phyloP scores from a whole-genome alignment of 2,888 invertebrate species.

The Tiliacea citrago region DNA sequence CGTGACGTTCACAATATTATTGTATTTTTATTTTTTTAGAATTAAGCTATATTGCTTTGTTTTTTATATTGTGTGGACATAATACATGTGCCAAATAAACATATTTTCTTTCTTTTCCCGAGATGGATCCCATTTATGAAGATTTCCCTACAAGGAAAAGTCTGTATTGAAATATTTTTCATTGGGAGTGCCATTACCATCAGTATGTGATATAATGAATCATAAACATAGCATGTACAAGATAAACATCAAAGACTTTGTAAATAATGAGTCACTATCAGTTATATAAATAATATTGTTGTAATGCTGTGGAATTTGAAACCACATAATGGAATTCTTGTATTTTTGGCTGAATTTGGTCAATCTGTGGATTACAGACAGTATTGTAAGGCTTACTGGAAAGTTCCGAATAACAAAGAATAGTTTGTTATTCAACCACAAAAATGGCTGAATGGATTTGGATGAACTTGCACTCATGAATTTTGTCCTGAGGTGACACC shows the following conservation, averaged over 20 bases:
- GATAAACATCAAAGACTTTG: slow-evolving; percentile 22
- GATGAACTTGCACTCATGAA: too few relatives aligned
- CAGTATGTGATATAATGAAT: slow-evolving; percentile 29
- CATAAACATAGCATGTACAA: slow-evolving; percentile 34
- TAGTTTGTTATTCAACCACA: too few relatives aligned
- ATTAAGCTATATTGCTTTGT: too few relatives aligned
- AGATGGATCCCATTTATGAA: background rate
- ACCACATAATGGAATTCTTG: background rate
- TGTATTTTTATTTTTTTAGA: too few relatives aligned
- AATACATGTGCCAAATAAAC: background rate
- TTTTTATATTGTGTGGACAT: background rate
- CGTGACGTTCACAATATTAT: too few relatives aligned
- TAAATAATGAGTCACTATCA: slow-evolving; percentile 49
- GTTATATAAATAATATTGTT: slow-evolving; percentile 6
- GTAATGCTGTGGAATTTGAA: background rate
- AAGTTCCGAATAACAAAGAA: background rate
- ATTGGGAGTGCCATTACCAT: slow-evolving; percentile 27
- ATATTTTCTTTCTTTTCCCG: too few relatives aligned
- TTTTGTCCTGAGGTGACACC: background rate
- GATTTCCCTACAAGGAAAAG: background rate
- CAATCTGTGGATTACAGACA: background rate
- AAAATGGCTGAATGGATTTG: too few relatives aligned
- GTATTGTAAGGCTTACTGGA: background rate
- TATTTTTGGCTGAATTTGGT: background rate
- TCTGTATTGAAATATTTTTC: background rate